Percentiles rank a stretch among this genome's conserved stretches.
These are phyloP conservation scores for Marcusenius ussheri DNA, from an alignment of 2,113 vertebrate species.

Conservation along the genomic window DNA sequence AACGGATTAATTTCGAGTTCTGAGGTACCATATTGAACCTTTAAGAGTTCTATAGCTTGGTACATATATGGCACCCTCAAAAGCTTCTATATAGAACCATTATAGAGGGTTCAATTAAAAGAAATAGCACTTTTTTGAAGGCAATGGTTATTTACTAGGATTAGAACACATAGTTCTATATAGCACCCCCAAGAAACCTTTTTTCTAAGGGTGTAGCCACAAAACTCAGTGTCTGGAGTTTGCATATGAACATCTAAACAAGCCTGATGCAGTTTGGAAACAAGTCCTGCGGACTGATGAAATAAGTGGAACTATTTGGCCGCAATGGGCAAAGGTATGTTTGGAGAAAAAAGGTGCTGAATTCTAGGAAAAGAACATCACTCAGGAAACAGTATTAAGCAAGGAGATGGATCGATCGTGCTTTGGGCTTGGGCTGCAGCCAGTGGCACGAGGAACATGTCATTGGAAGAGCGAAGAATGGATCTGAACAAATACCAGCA, in stretches of 20 bases:
- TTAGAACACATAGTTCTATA: no score
- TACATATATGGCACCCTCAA: no score
- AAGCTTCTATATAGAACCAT: no score
- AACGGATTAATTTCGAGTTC: no score
- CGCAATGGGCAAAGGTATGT: background rate
- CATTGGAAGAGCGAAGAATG: background rate
- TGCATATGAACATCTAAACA: background rate
- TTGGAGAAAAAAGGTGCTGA: background rate
- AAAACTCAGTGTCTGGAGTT: background rate
- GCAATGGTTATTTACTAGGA: no score
- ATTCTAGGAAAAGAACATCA: background rate
- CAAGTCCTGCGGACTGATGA: background rate
- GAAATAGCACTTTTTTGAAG: no score
- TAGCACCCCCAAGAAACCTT: no score
- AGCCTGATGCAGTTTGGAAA: background rate
- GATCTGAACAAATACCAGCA: background rate
- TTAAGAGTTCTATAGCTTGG: no score
- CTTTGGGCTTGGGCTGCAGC: background rate
- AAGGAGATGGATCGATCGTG: background rate
- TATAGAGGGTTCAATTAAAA: no score
- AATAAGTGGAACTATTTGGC: background rate
- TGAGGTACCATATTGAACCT: no score
- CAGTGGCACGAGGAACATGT: background rate
- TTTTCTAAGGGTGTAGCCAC: no score
- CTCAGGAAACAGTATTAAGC: background rate